Percentiles rank a stretch among this genome's conserved stretches.
These are phyloP conservation scores for Caenorhabditis imperialis DNA, from an alignment of 2,888 invertebrate species.

Conservation along the genomic window DNA sequence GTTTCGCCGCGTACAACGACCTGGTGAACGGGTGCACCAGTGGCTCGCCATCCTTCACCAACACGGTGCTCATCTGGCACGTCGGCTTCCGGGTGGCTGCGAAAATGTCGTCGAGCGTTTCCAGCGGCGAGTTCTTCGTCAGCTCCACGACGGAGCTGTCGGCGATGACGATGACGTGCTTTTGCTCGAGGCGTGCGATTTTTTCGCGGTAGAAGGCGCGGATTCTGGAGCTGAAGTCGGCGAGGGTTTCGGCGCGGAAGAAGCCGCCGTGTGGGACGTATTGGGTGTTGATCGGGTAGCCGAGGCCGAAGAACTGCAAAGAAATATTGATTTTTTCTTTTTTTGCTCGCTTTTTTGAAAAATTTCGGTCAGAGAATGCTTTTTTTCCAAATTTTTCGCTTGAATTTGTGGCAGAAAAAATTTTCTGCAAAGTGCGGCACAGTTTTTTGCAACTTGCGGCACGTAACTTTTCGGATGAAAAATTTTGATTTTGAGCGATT, in stretches of 20 bases:
- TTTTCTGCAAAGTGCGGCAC: neutral
- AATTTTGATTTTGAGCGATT: too few species aligned
- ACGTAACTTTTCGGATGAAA: neutral
- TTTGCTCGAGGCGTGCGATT: constrained; percentile 44
- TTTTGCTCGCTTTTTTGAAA: too few species aligned
- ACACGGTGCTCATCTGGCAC: constrained; percentile 34
- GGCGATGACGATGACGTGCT: constrained; percentile 39
- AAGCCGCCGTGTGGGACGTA: constrained; percentile 35
- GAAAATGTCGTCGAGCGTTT: constrained; percentile 46
- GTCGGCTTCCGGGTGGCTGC: constrained; percentile 15
- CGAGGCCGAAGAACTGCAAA: constrained; percentile 37
- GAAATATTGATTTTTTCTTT: neutral
- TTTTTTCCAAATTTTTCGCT: too few species aligned
- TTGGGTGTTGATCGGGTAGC: constrained; percentile 47
- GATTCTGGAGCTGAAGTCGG: constrained; percentile 32
- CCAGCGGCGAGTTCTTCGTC: constrained; percentile 11
- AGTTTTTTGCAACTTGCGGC: too few species aligned
- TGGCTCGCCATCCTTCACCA: constrained; percentile 13
- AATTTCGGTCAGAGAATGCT: too few species aligned
- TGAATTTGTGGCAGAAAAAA: too few species aligned
- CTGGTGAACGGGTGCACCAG: constrained; percentile 38
- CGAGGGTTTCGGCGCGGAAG: constrained; percentile 23
- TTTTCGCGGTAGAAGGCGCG: constrained; percentile 8
- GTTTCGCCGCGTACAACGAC: constrained; percentile 29
- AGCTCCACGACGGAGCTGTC: constrained; percentile 48